These are phyloP conservation scores for Branchinecta lynchi DNA, from an alignment of 1,140 invertebrate genomes.

Conservation along the genomic window DNA sequence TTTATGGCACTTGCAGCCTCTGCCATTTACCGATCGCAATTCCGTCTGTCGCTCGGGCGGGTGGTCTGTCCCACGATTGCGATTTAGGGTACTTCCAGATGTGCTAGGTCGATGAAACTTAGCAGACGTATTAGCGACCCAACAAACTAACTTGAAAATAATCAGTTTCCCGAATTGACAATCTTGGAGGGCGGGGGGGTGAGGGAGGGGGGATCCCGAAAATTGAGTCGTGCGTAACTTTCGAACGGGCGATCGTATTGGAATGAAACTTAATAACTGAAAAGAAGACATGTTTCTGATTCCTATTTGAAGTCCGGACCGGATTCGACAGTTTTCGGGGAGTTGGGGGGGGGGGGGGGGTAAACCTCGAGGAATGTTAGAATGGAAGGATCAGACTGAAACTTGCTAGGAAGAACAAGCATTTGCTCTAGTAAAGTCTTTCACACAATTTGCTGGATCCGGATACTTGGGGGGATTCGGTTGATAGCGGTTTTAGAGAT, in stretches of 20 bases:
- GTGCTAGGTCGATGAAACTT: conserved; percentile 1
- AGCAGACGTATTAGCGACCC: neutral
- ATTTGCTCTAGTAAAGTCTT: neutral
- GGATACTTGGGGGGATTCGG: neutral
- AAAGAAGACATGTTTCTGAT: neutral
- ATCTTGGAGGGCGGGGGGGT: neutral
- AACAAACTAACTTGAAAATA: conserved; percentile 1
- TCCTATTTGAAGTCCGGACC: conserved; percentile 1
- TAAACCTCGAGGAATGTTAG: neutral
- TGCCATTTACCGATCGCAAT: no score
- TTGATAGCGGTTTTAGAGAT: no score
- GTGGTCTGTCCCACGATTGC: neutral
- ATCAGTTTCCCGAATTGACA: neutral
- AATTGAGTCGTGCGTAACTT: neutral
- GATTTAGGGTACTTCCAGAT: no score
- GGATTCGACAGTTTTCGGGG: neutral
- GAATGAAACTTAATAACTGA: conserved; percentile 1
- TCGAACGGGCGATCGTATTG: neutral
- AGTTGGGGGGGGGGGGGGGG: neutral
- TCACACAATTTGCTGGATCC: neutral
- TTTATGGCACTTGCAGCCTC: no score
- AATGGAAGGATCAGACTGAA: neutral
- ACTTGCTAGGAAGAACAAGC: neutral
- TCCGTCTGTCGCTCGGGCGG: no score
- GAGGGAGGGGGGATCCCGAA: neutral